Evolutionary conservation across 2,888 invertebrate genomes (phyloP), one percentile per base, ranked within the genome.

Genomic region (Ectemnius cavifrons): DNA sequence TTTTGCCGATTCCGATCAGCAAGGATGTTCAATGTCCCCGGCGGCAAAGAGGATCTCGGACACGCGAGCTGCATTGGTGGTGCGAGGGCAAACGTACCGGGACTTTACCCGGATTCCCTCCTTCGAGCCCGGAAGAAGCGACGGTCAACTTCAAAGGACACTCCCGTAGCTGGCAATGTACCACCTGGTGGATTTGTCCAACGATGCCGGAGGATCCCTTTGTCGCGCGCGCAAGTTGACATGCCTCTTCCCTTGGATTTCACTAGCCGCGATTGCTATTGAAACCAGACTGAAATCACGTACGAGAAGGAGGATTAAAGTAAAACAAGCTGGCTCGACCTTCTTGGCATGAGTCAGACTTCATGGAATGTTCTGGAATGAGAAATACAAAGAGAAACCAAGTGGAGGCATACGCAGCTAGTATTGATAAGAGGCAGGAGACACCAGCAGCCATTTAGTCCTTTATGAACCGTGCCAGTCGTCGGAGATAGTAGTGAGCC

Each of bases 241-340:
- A 60, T 28, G 60, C 28, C 27, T 60, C 14, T 13, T 14, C 60
- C 37, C 28, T 60, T 60, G 14, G 60, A 60, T 60, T 60, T 60
- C 28, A 37, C 28, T 4, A 8, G 37, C n/a, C 27, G 28, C 14
- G 14, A 60, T 13, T 28, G n/a, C 18, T 47, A 18, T 47, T 37
- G 46, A 52, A 52, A 52, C 52, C n/a, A 4, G 4, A 28, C 2
- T 18, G 58, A 23, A 23, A 6, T 11, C 11, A 8, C 11, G 18
- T 18, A 8, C 4, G 16, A 37, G 6, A 52, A 52, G 59, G 65
- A 60, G 16, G 11, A 18, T 11, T n/a, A 13, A 16, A 46, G 45
- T n/a, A 62, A 5, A 18, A 46, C 16, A 45, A 11, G 2, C 14
- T 8, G 11, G n/a, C 6, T 62, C 0, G 18, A 52, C 52, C 37